Conservation (phyloP, 2,797 vertebrate species). For the Periparus ater region DNA sequence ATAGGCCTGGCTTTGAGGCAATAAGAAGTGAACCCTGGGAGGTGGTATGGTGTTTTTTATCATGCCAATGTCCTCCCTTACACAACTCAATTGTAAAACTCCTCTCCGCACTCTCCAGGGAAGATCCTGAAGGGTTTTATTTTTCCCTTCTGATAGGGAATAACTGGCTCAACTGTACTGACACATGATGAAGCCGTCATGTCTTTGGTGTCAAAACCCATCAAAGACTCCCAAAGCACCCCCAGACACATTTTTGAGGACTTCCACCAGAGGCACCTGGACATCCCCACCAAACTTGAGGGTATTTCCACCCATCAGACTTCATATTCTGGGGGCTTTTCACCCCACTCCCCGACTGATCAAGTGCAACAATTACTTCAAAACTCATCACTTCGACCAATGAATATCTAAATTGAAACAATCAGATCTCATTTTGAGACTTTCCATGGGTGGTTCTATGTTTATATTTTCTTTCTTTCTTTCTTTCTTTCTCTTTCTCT, state of each 20-base stretch:
- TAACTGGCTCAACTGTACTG: not conserved
- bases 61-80: no score
- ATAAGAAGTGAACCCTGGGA: rapidly evolving
- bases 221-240: not conserved
- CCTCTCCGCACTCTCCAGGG: not conserved
- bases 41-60: not conserved
- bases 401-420: rapidly evolving
- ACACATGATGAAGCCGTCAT: rapidly evolving
- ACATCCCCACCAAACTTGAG: not conserved
- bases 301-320: not conserved
- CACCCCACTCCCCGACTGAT: rapidly evolving
- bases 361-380: rapidly evolving
- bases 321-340: not conserved
- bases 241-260: not conserved
- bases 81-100: not conserved
- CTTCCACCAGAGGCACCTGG: not conserved
- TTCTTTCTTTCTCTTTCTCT: no score
- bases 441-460: not conserved
- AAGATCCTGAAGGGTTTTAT: not conserved
- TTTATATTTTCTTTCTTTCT: not conserved
- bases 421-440: no score
- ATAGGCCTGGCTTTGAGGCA: not conserved
- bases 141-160: not conserved
- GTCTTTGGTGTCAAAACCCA: not conserved
- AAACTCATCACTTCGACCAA: not conserved